Base-by-base conservation (phyloP, 2,888 invertebrate species). In the Thereva nobilitata region DNA sequence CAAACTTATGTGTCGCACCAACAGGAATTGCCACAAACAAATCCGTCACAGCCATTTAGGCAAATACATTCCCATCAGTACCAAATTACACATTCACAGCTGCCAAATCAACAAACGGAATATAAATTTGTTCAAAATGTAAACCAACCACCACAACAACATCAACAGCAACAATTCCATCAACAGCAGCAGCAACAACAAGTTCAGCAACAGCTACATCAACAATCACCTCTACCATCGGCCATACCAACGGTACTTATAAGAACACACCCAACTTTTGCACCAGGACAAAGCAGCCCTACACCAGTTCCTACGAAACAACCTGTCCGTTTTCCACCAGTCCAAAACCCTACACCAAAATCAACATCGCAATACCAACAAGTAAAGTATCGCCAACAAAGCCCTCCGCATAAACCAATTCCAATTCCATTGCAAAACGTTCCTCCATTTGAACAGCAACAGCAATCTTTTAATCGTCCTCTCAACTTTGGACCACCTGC, bases 361-460 rank as follows among this genome's bases (percentile, higher is more conserved):
- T 63, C 67, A n/a, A 64, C 71, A 8, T 61, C 67, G n/a, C 59
- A 65, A 9, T 67, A 69, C 35, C 66, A 69, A 53, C 70, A 79
- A 71, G 72, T 80, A 47, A 77, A 72, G 44, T 70, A 75, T 9
- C 74, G 76, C 9, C 80, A 79, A 55, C 81, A 82, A 67, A 81
- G 82, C 75, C 82, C 76, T 68, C 79, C 83, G 38, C 83, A 84
- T 66, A 70, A 71, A 61, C 81, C 82, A 65, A 81, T 82, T 69
- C 80, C 79, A 68, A 75, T 80, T 42, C 76, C 79, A 50, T 59
- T 72, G 9, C 74, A 73, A 12, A 80, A 79, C 70, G 81, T 83
- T 12, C 74, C 71, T 50, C 69, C 71, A 9, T 23, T 23, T 23
- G 77, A 77, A 49, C 73, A 70, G 0, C 80, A 80, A 49, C 84